Evolutionary conservation across 1,140 invertebrate species (phyloP).

Genomic region (Drosophila pseudoananassae): DNA sequence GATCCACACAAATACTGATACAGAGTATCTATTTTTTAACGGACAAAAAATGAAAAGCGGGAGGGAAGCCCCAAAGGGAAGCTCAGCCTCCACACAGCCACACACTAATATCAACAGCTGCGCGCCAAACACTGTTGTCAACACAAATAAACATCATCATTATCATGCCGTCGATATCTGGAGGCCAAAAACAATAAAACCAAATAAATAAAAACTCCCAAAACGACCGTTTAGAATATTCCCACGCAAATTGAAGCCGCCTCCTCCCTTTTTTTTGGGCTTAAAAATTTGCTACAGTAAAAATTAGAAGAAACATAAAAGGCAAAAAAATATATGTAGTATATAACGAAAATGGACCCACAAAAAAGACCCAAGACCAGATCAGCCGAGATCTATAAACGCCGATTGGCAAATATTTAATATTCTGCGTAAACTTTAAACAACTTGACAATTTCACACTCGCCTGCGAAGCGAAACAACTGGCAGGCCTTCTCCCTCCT

Average conservation of each 20-base stretch:
- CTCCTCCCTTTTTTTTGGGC: constrained; percentile 24
- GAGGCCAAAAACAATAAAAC: constrained; percentile 20
- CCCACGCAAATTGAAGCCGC: constrained; percentile 61
- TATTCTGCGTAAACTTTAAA: constrained; percentile 82
- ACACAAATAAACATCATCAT: constrained; percentile 79
- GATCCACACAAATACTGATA: too few relatives aligned
- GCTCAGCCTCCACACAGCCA: constrained; percentile 3
- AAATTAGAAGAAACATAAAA: constrained; percentile 53
- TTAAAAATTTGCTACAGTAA: constrained; percentile 50
- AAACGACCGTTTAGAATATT: constrained; percentile 62
- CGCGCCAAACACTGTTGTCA: constrained; percentile 71
- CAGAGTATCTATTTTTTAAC: constrained; percentile 68
- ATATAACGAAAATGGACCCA: constrained; percentile 14
- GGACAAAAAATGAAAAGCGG: constrained; percentile 34
- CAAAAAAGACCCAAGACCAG: constrained; percentile 31
- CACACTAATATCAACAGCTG: constrained; percentile 10
- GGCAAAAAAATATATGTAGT: constrained; percentile 17
- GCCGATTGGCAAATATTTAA: constrained; percentile 82
- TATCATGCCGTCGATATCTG: constrained; percentile 45
- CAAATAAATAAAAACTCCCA: constrained; percentile 26
- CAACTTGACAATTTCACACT: constrained; percentile 82
- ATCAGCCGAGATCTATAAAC: constrained; percentile 76
- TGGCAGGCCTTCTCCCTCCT: constrained; percentile 14
- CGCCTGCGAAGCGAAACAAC: constrained; percentile 68
- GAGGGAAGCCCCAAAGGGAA: constrained; percentile 7